A percentile compares a stretch with the other conserved stretches of the same genome.
These are phyloP conservation scores for Buceros bicornis DNA, from an alignment of 2,797 vertebrate genomes.

Conservation along the genomic window DNA sequence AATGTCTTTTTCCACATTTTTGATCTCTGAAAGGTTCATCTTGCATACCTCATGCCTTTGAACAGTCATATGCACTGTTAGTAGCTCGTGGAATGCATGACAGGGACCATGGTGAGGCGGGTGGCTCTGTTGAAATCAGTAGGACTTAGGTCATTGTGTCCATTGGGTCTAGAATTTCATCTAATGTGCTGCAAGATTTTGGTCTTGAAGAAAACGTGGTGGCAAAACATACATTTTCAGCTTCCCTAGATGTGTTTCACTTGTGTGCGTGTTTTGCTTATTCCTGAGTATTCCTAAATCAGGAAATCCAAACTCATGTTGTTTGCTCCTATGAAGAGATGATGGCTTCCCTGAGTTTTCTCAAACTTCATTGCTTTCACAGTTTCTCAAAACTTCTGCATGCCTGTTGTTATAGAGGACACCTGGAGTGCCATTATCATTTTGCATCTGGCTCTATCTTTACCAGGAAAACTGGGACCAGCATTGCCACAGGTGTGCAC, in stretches of 20 bases:
- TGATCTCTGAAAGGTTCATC: neutral
- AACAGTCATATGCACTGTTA: neutral
- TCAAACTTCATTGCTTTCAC: neutral
- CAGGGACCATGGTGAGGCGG: neutral
- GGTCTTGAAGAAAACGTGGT: neutral
- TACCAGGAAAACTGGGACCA: neutral
- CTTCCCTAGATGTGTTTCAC: neutral
- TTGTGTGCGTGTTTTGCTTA: neutral
- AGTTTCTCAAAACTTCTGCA: neutral
- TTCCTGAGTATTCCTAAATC: neutral
- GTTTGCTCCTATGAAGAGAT: neutral
- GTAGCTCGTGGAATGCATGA: neutral
- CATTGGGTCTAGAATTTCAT: neutral
- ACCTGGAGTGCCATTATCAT: neutral
- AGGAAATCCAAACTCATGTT: neutral
- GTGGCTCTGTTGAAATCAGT: neutral
- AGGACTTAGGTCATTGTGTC: neutral
- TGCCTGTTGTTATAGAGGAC: neutral
- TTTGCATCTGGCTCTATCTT: neutral
- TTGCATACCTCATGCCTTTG: neutral
- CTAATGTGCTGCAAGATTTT: neutral
- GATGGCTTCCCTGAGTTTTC: neutral
- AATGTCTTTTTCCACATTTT: neutral
- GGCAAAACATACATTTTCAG: neutral
- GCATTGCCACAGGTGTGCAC: neutral